Conservation (phyloP, 1,140 invertebrate species). For the Cydia fagiglandana region DNA sequence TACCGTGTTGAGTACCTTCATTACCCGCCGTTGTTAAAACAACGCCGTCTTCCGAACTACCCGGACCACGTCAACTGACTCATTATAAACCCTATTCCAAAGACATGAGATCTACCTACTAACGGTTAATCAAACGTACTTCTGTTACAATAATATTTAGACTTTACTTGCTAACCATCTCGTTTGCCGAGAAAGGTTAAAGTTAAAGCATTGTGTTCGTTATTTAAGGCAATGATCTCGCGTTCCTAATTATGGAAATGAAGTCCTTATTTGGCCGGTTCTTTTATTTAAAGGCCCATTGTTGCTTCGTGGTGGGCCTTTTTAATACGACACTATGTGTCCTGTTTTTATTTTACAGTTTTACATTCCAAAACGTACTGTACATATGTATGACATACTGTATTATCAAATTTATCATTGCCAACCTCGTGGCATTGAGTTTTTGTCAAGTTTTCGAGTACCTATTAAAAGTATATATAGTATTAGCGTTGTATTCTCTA, state of each 20-base stretch:
- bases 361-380: constrained; percentile 1
- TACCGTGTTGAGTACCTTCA: not conserved
- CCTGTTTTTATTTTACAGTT: constrained; percentile 18
- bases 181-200: constrained; percentile 20
- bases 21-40: constrained; percentile 1
- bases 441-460: too few relatives aligned
- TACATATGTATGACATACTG: not conserved
- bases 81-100: too few relatives aligned
- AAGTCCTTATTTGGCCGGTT: constrained; percentile 45
- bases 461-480: too few relatives aligned
- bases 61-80: too few relatives aligned
- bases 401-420: not conserved
- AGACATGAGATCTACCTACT: too few relatives aligned
- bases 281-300: constrained; percentile 27
- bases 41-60: not conserved
- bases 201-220: constrained; percentile 27
- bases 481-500: too few relatives aligned
- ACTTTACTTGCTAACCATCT: constrained; percentile 29
- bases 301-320: constrained; percentile 21
- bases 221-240: constrained; percentile 28
- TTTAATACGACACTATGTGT: constrained; percentile 5
- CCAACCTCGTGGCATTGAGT: too few relatives aligned
- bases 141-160: constrained; percentile 20
- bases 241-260: constrained; percentile 48
- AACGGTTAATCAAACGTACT: too few relatives aligned